A percentile compares a stretch with the other conserved stretches of the same genome.
These are phyloP conservation scores for Adelosebastes latens DNA, from an alignment of 2,797 vertebrate genomes.

Conservation along the genomic window DNA sequence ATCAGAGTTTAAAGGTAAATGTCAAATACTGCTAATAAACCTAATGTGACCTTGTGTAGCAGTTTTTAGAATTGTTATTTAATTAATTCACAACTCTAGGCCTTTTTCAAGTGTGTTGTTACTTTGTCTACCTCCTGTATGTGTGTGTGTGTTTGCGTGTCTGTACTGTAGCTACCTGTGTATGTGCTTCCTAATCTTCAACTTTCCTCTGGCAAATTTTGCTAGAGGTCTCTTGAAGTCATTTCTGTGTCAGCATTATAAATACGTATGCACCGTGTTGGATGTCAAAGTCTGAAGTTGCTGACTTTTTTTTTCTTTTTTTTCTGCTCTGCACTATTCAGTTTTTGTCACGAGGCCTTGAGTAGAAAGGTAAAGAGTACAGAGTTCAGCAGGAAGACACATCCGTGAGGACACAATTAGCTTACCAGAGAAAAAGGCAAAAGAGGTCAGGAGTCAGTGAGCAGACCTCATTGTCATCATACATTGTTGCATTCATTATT, in stretches of 20 bases:
- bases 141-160: background rate
- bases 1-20: background rate
- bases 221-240: conserved; percentile 53
- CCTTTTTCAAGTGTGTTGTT: background rate
- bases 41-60: background rate
- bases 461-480: background rate
- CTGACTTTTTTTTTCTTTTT: conserved; percentile 37
- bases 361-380: conserved; percentile 36
- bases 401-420: conserved; percentile 49
- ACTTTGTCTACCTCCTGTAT: background rate
- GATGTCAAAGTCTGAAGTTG: conserved; percentile 52
- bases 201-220: conserved; percentile 17
- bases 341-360: conserved; percentile 41
- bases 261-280: conserved; percentile 20
- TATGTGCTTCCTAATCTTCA: background rate
- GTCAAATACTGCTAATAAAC: background rate
- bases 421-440: background rate
- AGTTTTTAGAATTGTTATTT: background rate
- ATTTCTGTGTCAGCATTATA: conserved; percentile 61
- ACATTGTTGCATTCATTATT: background rate
- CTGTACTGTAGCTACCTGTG: background rate
- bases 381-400: conserved; percentile 51
- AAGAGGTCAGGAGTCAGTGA: background rate
- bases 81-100: background rate
- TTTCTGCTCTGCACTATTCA: conserved; percentile 46